A percentile compares a stretch with the other conserved stretches of the same genome.
Evolutionary conservation across 2,113 vertebrate species (phyloP).

Genomic region (Brachionichthys hirsutus): DNA sequence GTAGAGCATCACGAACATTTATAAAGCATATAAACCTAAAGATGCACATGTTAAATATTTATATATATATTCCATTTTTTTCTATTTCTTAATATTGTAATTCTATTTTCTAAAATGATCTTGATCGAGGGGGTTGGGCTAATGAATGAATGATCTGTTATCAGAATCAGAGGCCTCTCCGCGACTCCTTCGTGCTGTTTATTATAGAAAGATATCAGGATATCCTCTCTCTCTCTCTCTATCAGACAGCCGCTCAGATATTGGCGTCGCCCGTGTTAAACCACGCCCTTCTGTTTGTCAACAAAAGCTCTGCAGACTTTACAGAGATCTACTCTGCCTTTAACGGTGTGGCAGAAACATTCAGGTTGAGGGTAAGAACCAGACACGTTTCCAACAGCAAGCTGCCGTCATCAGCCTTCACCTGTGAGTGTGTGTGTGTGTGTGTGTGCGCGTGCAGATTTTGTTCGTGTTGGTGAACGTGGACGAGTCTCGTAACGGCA

Average conservation of each 20-base stretch:
- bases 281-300: conserved; percentile 89
- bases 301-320: conserved; percentile 73
- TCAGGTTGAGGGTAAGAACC: conserved; percentile 84
- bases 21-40: too few species aligned
- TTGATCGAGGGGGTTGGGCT: too few species aligned
- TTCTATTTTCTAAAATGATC: too few species aligned
- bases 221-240: conserved; percentile 26
- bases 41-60: too few species aligned
- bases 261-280: conserved; percentile 80
- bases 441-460: conserved; percentile 70
- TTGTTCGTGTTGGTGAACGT: conserved; percentile 85
- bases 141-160: too few species aligned
- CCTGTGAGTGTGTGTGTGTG: neutral
- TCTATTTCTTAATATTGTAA: too few species aligned
- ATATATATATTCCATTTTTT: too few species aligned
- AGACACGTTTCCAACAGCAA: neutral
- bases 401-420: too few species aligned
- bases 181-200: too few species aligned
- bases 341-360: conserved; percentile 68
- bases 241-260: conserved; percentile 86
- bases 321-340: conserved; percentile 75
- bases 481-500: conserved; percentile 80
- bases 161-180: too few species aligned
- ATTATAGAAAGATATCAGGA: too few species aligned
- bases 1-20: conserved; percentile 32